Conservation (phyloP, 2,888 invertebrate species). For the Standfussiana lucernea region DNA sequence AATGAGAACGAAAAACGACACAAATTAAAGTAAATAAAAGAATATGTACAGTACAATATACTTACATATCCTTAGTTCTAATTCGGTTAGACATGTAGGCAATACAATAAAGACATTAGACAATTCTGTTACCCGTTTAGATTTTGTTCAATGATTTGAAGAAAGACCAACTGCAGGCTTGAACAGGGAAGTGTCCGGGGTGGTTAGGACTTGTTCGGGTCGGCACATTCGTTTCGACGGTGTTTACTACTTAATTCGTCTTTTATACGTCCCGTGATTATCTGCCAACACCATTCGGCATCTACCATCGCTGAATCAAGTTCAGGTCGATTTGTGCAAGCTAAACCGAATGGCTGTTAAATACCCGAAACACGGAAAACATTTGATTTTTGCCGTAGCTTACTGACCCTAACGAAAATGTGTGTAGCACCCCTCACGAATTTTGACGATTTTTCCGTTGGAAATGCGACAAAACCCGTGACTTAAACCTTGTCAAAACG, state of each 20-base stretch:
- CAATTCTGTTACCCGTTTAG: slow-evolving; percentile 58
- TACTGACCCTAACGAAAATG: neutral
- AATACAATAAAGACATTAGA: slow-evolving; percentile 72
- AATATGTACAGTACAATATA: slow-evolving; percentile 67
- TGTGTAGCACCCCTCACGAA: neutral
- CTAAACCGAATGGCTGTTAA: neutral
- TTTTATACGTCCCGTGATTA: neutral
- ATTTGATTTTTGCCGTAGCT: neutral
- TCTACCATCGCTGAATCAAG: neutral
- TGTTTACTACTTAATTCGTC: neutral
- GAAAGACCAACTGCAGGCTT: slow-evolving; percentile 15
- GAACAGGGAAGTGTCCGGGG: neutral
- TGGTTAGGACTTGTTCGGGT: neutral
- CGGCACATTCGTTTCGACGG: neutral
- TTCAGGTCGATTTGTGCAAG: neutral
- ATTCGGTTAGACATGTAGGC: slow-evolving; percentile 85
- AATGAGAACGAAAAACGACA: slow-evolving; percentile 36
- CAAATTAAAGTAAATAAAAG: slow-evolving; percentile 31
- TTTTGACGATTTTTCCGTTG: neutral
- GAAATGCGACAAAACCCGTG: slow-evolving; percentile 1
- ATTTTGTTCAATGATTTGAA: slow-evolving; percentile 1
- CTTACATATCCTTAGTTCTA: slow-evolving; percentile 89
- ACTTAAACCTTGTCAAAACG: neutral
- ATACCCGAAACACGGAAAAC: neutral
- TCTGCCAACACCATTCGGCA: neutral